Percentiles rank a stretch among this genome's conserved stretches.
Evolutionary conservation across 1,140 invertebrate genomes (phyloP).

Genomic region (Glossosoma conforme): DNA sequence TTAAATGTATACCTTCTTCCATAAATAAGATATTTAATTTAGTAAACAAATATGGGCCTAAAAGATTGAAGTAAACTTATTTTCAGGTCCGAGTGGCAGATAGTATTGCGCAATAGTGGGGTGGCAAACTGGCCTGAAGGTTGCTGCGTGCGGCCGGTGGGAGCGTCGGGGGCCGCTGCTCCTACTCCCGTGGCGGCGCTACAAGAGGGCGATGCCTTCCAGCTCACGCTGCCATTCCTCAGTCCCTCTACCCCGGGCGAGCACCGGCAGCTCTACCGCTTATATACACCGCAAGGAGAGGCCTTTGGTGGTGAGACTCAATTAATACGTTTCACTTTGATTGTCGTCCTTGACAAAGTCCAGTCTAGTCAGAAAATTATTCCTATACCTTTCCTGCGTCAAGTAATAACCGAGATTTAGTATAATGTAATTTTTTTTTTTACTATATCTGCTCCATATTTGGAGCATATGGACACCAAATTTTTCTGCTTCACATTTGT

Average conservation of each 20-base stretch:
- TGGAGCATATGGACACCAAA: too few species aligned
- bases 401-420: too few species aligned
- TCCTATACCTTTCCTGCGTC: too few species aligned
- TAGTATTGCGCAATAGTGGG: conserved; percentile 46
- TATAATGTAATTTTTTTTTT: too few species aligned
- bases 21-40: too few species aligned
- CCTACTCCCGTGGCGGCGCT: conserved; percentile 37
- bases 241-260: conserved; percentile 3
- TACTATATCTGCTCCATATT: too few species aligned
- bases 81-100: conserved; percentile 45
- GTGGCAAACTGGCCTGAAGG: conserved; percentile 42
- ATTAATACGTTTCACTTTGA: conserved; percentile 2
- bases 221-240: conserved; percentile 3
- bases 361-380: too few species aligned
- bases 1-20: too few species aligned
- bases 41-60: too few species aligned
- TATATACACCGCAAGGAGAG: conserved; percentile 18
- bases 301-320: conserved; percentile 24
- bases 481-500: too few species aligned
- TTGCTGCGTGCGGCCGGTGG: conserved; percentile 42
- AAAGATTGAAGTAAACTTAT: too few species aligned
- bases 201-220: too few species aligned
- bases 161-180: conserved; percentile 38
- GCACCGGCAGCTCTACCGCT: conserved; percentile 8
- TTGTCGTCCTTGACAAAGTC: not conserved